Base-by-base conservation (phyloP, 2,888 invertebrate genomes). In the Sylvicola fuscatus region DNA sequence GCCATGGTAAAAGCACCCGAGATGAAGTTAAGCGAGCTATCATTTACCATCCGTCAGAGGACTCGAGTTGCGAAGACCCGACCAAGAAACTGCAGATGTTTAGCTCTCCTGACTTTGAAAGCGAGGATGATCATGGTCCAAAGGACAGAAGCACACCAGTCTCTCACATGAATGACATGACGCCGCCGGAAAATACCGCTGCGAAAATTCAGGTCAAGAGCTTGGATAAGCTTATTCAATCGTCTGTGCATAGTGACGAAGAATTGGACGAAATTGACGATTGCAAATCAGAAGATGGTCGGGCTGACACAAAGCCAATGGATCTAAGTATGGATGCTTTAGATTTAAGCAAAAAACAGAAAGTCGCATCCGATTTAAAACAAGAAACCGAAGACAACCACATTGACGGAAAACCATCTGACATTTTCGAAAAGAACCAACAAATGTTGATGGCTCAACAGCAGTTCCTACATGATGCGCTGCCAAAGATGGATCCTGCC, bases 21-120 rank as follows among this genome's bases (percentile, higher is more conserved):
- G 84, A 89, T 45, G 89, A 92, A 46, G 81, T 92, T 0, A 86
- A 89, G 52, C 74, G 76, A 43, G 72, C 82, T 5, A 82, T 92
- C 36, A 82, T 84, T 41, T 83, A 84, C 48, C 83, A 84, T 51
- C 82, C 83, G 0, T 80, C 78, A 2, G 83, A 83, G 59, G 83
- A 84, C 49, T 78, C 81, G 1, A 77, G 77, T 34, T 78, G 78
- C 46, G 80, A 81, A 42, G 77, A 79, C 53, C 51, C 62, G 16
- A 44, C 64, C 0, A 69, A 68, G 43, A 61, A 71, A 44, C 60
- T 67, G 8, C 57, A 66, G 8, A 55, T 66, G 30, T 68, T 66
- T 47, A 64, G 62, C 31, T 64, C 66, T 1, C 64, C 66, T 16
- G 67, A 68, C 41, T 48, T 49, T 29, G 65, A 65, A 38, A n/a